Conservation (phyloP, 2,797 vertebrate species). For the Menidia menidia region DNA sequence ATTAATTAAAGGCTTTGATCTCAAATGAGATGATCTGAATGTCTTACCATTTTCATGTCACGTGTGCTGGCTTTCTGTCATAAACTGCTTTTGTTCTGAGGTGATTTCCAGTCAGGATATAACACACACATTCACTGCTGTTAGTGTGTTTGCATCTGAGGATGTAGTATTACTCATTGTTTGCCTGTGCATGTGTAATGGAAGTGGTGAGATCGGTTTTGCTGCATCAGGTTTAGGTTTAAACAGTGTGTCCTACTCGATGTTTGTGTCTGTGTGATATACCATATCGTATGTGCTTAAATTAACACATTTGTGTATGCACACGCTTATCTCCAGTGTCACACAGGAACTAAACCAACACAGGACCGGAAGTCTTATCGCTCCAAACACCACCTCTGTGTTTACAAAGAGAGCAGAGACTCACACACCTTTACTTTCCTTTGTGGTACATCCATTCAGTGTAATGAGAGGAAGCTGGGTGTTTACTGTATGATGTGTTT, state of each 20-base stretch:
- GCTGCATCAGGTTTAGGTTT: slow-evolving; percentile 20
- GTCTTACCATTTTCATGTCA: background rate
- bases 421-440: slow-evolving; percentile 56
- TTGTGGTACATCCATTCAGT: slow-evolving; percentile 44
- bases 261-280: slow-evolving; percentile 30
- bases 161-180: slow-evolving; percentile 21
- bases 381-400: slow-evolving; percentile 57
- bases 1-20: background rate
- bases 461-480: slow-evolving; percentile 46
- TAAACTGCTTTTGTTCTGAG: slow-evolving; percentile 32
- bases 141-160: slow-evolving; percentile 34
- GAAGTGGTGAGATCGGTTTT: slow-evolving; percentile 2
- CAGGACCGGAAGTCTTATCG: slow-evolving; percentile 73
- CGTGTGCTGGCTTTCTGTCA: slow-evolving; percentile 14
- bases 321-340: slow-evolving; percentile 70
- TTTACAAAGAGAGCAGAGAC: slow-evolving; percentile 55
- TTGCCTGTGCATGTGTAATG: slow-evolving; percentile 8
- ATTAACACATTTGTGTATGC: slow-evolving; percentile 46
- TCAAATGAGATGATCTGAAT: background rate
- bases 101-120: slow-evolving; percentile 34
- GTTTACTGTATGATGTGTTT: slow-evolving; percentile 29
- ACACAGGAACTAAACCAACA: slow-evolving; percentile 78
- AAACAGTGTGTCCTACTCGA: slow-evolving; percentile 21
- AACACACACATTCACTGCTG: slow-evolving; percentile 8
- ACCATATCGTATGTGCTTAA: slow-evolving; percentile 36